Evolutionary conservation across 2,888 invertebrate genomes (phyloP).

Genomic region (Saturnia pavonia): DNA sequence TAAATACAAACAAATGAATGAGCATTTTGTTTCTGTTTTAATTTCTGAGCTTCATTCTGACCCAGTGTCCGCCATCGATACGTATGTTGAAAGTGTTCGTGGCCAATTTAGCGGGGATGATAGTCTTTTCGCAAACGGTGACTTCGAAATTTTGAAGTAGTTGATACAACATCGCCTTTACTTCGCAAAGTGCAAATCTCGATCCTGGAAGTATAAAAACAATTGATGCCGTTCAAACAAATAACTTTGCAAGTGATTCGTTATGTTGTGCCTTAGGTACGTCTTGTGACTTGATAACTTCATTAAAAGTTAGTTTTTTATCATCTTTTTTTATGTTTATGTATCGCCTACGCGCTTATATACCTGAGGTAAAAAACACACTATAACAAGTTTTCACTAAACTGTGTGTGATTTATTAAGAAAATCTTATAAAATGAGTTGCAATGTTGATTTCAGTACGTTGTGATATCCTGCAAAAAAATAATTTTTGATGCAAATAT

Average conservation of each 20-base stretch:
- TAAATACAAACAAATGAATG: not conserved
- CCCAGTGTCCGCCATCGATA: constrained; percentile 52
- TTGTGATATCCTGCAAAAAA: too few relatives aligned
- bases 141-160: constrained; percentile 51
- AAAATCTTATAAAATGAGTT: not conserved
- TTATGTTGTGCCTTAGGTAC: too few relatives aligned
- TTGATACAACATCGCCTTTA: constrained; percentile 59
- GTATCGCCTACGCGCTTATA: too few relatives aligned
- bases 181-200: constrained; percentile 59
- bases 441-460: too few relatives aligned
- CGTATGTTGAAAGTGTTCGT: constrained; percentile 38
- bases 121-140: constrained; percentile 46
- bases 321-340: too few relatives aligned
- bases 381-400: too few relatives aligned
- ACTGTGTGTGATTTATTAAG: not conserved
- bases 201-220: constrained; percentile 46
- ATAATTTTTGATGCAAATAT: too few relatives aligned
- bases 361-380: too few relatives aligned
- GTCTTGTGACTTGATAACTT: too few relatives aligned
- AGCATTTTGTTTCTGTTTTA: constrained; percentile 3
- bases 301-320: too few relatives aligned
- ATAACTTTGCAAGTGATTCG: not conserved
- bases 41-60: constrained; percentile 40
- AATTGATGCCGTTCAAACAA: not conserved
- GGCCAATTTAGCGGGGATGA: constrained; percentile 38